Evolutionary conservation across 1,140 invertebrate species (phyloP).

Genomic region (Hestina assimilis): DNA sequence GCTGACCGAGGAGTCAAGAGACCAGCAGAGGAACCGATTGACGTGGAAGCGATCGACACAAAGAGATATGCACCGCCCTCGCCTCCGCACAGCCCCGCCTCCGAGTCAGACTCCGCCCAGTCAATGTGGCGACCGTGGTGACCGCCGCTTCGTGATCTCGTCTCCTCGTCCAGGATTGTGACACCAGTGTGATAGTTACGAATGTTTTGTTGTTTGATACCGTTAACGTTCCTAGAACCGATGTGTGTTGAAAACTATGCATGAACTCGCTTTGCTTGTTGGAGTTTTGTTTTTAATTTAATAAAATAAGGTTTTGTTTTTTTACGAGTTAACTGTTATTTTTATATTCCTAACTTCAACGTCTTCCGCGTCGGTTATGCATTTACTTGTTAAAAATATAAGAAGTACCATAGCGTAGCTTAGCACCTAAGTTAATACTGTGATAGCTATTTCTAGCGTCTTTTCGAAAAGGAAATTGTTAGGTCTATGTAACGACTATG

Average conservation of each 20-base stretch:
- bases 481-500: slow-evolving; percentile 31
- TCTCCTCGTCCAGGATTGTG: slow-evolving; percentile 43
- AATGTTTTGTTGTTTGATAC: slow-evolving; percentile 61
- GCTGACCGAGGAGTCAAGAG: slow-evolving; percentile 58
- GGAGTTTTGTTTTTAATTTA: slow-evolving; percentile 70
- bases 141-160: slow-evolving; percentile 32
- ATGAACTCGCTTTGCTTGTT: slow-evolving; percentile 69
- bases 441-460: slow-evolving; percentile 58
- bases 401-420: slow-evolving; percentile 44
- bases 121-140: slow-evolving; percentile 79
- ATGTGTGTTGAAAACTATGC: slow-evolving; percentile 54
- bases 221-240: slow-evolving; percentile 66
- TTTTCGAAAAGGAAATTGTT: slow-evolving; percentile 39
- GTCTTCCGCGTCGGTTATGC: slow-evolving; percentile 64
- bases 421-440: slow-evolving; percentile 68
- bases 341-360: slow-evolving; percentile 62
- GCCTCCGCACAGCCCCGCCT: slow-evolving; percentile 79
- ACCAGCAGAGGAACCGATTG: slow-evolving; percentile 46
- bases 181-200: slow-evolving; percentile 55
- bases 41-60: slow-evolving; percentile 49
- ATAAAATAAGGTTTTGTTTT: slow-evolving; percentile 70
- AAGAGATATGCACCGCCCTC: slow-evolving; percentile 75
- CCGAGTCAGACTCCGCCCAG: slow-evolving; percentile 71
- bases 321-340: slow-evolving; percentile 57
- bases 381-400: slow-evolving; percentile 52